Evolutionary conservation across 92 coral and sea anemone species (phyloP).

Genomic region (Palythoa caribaeorum): DNA sequence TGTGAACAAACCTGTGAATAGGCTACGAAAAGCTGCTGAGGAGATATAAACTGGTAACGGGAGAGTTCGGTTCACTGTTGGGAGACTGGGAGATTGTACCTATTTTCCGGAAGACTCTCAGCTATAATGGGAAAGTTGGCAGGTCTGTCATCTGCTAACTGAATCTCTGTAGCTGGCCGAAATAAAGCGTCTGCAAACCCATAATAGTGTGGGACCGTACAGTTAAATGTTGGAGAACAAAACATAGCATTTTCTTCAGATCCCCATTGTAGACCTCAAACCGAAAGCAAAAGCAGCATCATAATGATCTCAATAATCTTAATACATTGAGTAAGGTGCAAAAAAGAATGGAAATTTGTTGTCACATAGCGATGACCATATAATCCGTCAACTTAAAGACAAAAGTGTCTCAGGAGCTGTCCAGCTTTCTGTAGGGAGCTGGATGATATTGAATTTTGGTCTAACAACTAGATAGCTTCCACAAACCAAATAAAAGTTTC

Average conservation of each 20-base stretch:
- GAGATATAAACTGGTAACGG: background rate
- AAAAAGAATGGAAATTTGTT: constrained; percentile 48
- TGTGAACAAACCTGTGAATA: background rate
- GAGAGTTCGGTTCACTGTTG: background rate
- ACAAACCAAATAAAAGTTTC: constrained; percentile 57
- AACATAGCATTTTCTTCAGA: no score
- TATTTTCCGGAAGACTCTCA: no score
- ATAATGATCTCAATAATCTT: no score
- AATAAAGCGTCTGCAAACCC: no score
- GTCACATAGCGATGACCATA: constrained; percentile 62
- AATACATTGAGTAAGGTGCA: constrained; percentile 50
- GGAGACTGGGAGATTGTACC: no score
- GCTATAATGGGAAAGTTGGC: no score
- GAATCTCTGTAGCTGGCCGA: no score
- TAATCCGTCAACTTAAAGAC: constrained; percentile 45
- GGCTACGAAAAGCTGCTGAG: background rate
- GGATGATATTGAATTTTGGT: constrained; percentile 46
- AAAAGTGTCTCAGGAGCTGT: constrained; percentile 47
- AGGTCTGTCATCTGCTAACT: no score
- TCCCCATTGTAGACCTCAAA: no score
- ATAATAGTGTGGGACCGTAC: no score
- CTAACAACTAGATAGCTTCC: constrained; percentile 45
- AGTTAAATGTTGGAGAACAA: no score
- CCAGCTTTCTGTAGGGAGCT: constrained; percentile 19
- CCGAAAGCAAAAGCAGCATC: no score